Conservation (phyloP, 2,113 vertebrate species). For the Leuciscus idus region DNA sequence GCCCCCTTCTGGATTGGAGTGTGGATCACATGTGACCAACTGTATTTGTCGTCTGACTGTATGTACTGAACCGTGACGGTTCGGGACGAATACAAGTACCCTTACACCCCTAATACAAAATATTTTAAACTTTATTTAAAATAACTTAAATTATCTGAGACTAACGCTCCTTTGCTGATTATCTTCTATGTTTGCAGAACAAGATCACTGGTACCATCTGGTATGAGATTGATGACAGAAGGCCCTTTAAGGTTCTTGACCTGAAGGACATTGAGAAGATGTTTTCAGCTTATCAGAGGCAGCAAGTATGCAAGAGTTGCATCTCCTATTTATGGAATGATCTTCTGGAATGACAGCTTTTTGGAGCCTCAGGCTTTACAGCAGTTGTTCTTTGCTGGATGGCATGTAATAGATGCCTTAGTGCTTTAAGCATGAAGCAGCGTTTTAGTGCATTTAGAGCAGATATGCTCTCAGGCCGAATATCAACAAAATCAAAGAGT, state of each 20-base stretch:
- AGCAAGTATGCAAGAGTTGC: slow-evolving; percentile 70
- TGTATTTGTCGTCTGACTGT: no score
- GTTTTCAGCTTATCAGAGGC: slow-evolving; percentile 97
- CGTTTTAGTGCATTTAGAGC: slow-evolving; percentile 53
- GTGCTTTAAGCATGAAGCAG: slow-evolving; percentile 58
- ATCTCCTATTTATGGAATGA: background rate
- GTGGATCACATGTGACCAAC: no score
- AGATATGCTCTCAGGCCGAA: slow-evolving; percentile 28
- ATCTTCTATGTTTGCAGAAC: slow-evolving; percentile 74
- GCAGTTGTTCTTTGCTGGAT: slow-evolving; percentile 63
- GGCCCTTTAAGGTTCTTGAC: slow-evolving; percentile 89
- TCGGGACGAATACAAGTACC: no score
- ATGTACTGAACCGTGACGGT: no score
- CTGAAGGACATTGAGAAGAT: slow-evolving; percentile 97
- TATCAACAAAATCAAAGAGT: background rate
- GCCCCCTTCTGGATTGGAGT: no score
- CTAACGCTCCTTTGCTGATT: background rate
- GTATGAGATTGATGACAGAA: slow-evolving; percentile 93
- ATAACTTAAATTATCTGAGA: background rate
- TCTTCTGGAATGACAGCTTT: background rate
- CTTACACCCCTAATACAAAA: no score
- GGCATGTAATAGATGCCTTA: slow-evolving; percentile 54
- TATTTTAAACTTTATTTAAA: no score
- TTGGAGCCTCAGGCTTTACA: background rate
- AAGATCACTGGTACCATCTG: slow-evolving; percentile 91